Conservation (phyloP, 64 coral and sea anemone species). For the Dendrophyllia cribrosa region DNA sequence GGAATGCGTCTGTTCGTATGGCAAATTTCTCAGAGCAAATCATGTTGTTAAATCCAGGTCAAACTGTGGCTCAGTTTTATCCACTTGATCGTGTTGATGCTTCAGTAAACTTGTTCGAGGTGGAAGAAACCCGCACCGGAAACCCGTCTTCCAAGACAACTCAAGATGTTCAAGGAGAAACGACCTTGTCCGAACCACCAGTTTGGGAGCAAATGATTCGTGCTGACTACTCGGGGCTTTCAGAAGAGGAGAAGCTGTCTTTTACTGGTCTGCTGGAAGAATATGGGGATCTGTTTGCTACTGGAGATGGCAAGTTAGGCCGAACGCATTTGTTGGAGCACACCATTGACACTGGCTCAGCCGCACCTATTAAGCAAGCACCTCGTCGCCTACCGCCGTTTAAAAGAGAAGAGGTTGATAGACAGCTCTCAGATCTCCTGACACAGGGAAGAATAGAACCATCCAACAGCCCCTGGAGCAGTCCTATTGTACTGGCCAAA, state of each 20-base stretch:
- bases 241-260: background rate
- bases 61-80: slow-evolving; percentile 10
- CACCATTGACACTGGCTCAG: slow-evolving; percentile 14
- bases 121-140: background rate
- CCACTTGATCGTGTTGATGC: background rate
- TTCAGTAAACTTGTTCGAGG: slow-evolving; percentile 1
- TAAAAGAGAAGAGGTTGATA: slow-evolving; percentile 24
- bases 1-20: background rate
- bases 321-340: slow-evolving; percentile 35
- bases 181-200: background rate
- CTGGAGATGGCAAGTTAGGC: slow-evolving; percentile 27
- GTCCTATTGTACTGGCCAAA: slow-evolving; percentile 43
- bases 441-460: slow-evolving; percentile 23
- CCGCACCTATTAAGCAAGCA: slow-evolving; percentile 14
- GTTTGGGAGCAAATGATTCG: slow-evolving; percentile 12
- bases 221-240: slow-evolving; percentile 8
- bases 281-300: slow-evolving; percentile 25
- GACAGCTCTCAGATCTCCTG: slow-evolving; percentile 44
- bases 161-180: background rate
- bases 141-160: background rate
- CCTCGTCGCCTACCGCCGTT: slow-evolving; percentile 1
- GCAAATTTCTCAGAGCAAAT: slow-evolving; percentile 52
- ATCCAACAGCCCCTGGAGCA: slow-evolving; percentile 60
- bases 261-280: slow-evolving; percentile 24
- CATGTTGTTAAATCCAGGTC: background rate